These are phyloP conservation scores for Sebastiscus albofasciatus DNA, from an alignment of 2,797 vertebrate genomes.

Conservation along the genomic window DNA sequence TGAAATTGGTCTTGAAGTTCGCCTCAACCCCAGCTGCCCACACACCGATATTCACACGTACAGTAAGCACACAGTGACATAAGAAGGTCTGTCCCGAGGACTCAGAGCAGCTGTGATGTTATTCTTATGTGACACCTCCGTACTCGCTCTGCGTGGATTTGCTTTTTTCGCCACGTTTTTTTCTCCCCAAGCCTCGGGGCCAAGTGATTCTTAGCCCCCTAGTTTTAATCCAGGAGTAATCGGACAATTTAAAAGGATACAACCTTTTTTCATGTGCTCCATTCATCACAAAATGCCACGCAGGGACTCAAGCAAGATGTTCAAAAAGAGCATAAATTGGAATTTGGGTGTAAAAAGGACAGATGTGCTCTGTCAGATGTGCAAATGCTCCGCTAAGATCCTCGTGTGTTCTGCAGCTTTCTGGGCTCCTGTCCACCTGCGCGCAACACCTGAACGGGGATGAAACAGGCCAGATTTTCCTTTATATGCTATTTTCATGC, in stretches of 20 bases:
- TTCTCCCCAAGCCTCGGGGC: background rate
- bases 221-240: constrained; percentile 18
- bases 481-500: constrained; percentile 11
- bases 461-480: constrained; percentile 20
- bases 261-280: constrained; percentile 23
- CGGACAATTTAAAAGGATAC: constrained; percentile 29
- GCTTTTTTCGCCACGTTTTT: background rate
- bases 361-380: constrained; percentile 52
- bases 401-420: background rate
- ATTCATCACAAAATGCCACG: constrained; percentile 25
- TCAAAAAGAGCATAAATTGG: constrained; percentile 34
- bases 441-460: constrained; percentile 23
- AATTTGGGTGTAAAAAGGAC: constrained; percentile 27
- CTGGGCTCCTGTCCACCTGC: constrained; percentile 28
- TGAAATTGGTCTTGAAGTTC: constrained; percentile 63
- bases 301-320: constrained; percentile 23
- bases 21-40: constrained; percentile 57
- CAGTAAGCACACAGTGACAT: constrained; percentile 55
- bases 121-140: constrained; percentile 50
- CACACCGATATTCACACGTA: constrained; percentile 47
- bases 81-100: constrained; percentile 62
- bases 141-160: constrained; percentile 11
- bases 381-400: constrained; percentile 17
- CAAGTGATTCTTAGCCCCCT: constrained; percentile 31
- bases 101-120: constrained; percentile 48